phyloP scores from a whole-genome alignment of 2,888 invertebrate genomes.

The Cephus sareptanus region DNA sequence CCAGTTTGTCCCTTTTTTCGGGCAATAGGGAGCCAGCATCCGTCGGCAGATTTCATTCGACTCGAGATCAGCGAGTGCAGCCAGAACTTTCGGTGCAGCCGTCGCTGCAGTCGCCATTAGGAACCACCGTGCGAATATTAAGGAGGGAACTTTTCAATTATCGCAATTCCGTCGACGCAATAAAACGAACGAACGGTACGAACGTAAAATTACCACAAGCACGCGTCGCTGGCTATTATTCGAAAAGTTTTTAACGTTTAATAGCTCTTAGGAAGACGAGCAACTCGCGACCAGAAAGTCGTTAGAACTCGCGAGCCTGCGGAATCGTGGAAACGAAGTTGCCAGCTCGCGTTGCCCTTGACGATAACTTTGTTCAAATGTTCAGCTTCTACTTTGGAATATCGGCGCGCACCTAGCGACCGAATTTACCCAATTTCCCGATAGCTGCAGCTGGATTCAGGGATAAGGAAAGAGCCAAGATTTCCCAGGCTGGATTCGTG shows the following conservation, averaged over 20 bases:
- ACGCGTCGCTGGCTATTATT: slow-evolving; percentile 53
- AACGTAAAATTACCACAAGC: slow-evolving; percentile 53
- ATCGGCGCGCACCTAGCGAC: slow-evolving; percentile 26
- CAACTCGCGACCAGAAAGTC: slow-evolving; percentile 50
- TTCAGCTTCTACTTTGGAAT: slow-evolving; percentile 53
- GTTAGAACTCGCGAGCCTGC: slow-evolving; percentile 49
- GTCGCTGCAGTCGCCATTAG: no score
- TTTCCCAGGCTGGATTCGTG: no score
- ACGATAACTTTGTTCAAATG: slow-evolving; percentile 39
- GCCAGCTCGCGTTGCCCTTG: slow-evolving; percentile 31
- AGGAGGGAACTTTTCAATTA: slow-evolving; percentile 54
- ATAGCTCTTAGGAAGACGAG: slow-evolving; percentile 51
- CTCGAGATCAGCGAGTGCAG: background rate
- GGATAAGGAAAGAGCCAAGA: no score
- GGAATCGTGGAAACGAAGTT: slow-evolving; percentile 22
- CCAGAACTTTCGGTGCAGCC: background rate
- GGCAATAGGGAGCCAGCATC: no score
- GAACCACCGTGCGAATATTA: background rate
- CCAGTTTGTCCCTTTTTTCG: no score
- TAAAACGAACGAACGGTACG: slow-evolving; percentile 41
- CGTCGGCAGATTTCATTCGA: no score
- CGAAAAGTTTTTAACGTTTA: slow-evolving; percentile 56
- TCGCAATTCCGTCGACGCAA: slow-evolving; percentile 48
- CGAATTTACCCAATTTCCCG: no score
- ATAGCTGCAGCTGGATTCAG: no score